Base-by-base conservation (phyloP, 2,113 vertebrate genomes). In the Silurus meridionalis region DNA sequence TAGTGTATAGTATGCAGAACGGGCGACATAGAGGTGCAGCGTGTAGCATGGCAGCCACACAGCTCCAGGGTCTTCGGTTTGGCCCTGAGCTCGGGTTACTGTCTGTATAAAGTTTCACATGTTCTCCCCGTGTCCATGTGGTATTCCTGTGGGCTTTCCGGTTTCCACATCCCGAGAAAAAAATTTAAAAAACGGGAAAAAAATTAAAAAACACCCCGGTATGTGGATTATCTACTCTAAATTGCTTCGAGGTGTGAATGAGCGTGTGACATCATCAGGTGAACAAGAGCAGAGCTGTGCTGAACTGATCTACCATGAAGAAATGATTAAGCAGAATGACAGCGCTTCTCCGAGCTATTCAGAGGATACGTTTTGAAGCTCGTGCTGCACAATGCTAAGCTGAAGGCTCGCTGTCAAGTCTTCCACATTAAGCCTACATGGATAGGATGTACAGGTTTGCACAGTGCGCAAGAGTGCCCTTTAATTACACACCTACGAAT, bases 391-490 rank as follows among this genome's bases (percentile, higher is more conserved):
- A 57, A n/a, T 78, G 83, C 46, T 48, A 79, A 77, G 15, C 94
- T 94, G 89, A 89, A 93, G 91, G 93, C 92, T 92, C 90, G 85
- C 90, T 95, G 94, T 94, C 93, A 93, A 90, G 95, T 94, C 92
- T 94, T 93, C 94, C 94, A 94, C 95, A 89, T 92, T 92, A 92
- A 91, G 91, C 91, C 91, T 91, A 25, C 83, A 77, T 78, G 67
- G 83, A 87, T 52, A 25, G n/a, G 58, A 74, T 85, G 94, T 95
- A 93, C 92, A 94, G 93, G 90, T 63, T 83, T 92, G 93, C 92
- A 93, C 94, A 92, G 91, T 85, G 88, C 55, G 5, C 92, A 91
- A 92, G 84, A 86, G 91, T 90, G 91, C 89, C 94, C 92, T 90
- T 93, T 93, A 92, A 94, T 93, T 94, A 92, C 80, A 66, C 67